Conservation (phyloP, 2,113 vertebrate species). For the Herpailurus yagouaroundi region DNA sequence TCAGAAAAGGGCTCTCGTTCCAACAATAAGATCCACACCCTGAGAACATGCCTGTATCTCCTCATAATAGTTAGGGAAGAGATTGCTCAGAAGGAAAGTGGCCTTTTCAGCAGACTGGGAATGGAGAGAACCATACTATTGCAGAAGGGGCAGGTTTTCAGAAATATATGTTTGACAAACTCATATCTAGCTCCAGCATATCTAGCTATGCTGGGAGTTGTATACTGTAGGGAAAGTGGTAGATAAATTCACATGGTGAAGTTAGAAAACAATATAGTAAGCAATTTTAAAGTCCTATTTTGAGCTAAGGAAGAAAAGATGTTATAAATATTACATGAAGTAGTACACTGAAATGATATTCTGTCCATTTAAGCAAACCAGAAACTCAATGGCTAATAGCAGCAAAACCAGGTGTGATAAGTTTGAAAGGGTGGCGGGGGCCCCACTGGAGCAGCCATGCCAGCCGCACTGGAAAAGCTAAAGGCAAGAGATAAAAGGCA, state of each 20-base stretch:
- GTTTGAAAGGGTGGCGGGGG: not conserved
- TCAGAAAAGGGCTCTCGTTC: not conserved
- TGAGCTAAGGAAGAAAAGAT: slow-evolving; percentile 39
- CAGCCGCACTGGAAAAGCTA: not conserved
- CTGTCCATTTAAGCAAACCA: slow-evolving; percentile 12
- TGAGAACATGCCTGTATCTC: not conserved
- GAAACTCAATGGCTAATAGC: not conserved
- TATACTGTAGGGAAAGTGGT: not conserved
- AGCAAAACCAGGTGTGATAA: not conserved
- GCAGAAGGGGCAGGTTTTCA: not conserved
- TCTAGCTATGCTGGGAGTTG: not conserved
- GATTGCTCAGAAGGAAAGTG: not conserved
- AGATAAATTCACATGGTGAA: slow-evolving; percentile 46
- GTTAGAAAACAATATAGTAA: slow-evolving; percentile 19
- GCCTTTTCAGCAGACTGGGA: not conserved
- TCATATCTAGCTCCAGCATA: not conserved
- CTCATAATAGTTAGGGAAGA: not conserved
- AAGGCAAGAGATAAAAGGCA: not conserved
- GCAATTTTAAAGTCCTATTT: slow-evolving; percentile 32
- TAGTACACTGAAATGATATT: not conserved
- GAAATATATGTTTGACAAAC: not conserved
- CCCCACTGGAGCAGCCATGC: not conserved
- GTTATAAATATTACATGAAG: slow-evolving; percentile 44
- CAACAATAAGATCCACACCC: not conserved
- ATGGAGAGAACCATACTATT: not conserved